phyloP scores from a whole-genome alignment of 2,113 vertebrate genomes.

The Quiscalus mexicanus region DNA sequence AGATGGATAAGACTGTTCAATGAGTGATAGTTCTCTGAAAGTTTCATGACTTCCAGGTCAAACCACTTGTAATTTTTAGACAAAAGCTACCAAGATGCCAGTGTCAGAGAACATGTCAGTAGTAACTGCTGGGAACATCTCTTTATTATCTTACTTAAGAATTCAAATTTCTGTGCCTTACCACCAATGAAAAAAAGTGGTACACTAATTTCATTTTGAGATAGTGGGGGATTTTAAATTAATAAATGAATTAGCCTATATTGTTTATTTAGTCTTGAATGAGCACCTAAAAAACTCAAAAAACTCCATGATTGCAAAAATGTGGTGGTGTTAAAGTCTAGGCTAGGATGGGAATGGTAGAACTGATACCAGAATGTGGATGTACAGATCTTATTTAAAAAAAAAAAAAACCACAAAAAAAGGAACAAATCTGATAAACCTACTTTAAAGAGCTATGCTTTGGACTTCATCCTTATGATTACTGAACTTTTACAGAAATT shows the following conservation, averaged over 20 bases:
- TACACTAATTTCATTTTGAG: slow-evolving; percentile 18
- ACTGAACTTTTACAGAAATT: neutral
- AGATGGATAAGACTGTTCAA: neutral
- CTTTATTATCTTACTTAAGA: neutral
- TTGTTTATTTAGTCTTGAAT: neutral
- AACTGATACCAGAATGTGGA: neutral
- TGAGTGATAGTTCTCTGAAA: neutral
- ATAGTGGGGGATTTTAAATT: neutral
- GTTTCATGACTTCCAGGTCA: neutral
- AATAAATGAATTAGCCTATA: neutral
- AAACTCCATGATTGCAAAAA: neutral
- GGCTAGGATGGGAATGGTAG: neutral
- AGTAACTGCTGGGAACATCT: neutral
- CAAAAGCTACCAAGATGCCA: neutral
- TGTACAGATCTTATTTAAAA: neutral
- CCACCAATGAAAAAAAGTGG: neutral
- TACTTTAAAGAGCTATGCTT: neutral
- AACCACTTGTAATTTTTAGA: neutral
- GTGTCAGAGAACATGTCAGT: neutral
- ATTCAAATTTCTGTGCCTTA: neutral
- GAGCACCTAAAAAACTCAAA: neutral
- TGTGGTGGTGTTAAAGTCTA: neutral
- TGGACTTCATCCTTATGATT: neutral
- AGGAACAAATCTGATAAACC: neutral
- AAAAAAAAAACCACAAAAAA: neutral